Base-by-base conservation (phyloP, 2,113 vertebrate species). In the Corythaixoides concolor region DNA sequence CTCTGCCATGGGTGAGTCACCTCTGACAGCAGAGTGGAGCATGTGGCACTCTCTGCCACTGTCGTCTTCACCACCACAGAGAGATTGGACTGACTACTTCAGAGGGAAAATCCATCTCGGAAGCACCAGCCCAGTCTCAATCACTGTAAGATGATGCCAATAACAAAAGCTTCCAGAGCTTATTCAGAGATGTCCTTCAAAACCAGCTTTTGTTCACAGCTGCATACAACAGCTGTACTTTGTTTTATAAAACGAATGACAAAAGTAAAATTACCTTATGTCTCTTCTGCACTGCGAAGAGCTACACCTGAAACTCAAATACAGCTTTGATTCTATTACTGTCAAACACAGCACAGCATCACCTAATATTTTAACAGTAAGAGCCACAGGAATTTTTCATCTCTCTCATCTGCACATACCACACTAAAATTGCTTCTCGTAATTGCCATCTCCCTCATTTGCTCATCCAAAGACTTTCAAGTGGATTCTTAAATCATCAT, bases 381-480 rank as follows among this genome's bases (percentile, higher is more conserved):
- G 39, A 85, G 35, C 53, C 58, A 73, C 0, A 68, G 43, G 72
- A 90, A 85, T 39, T 88, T 74, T 85, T 82, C n/a, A 43, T 63
- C 73, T 79, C 81, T 59, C 59, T 59, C 55, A 77, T 16, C 33
- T 55, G 16, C 49, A 49, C 43, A 41, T 41, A 58, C 28, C 6
- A 63, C 37, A 17, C 60, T 73, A 60, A 85, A 75, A 88, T 50
- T 70, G 53, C 58, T 73, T 81, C 47, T 80, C 5, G 0, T 81
- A 94, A 92, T 60, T 89, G 58, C 73, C 47, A 2, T 82, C 69
- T 94, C 90, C 30, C 56, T 85, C 80, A 83, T 83, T 84, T 79
- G 68, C 60, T 89, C 88, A 92, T 66, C 72, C 81, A 88, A 88
- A 96, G 88, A 70, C 89, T 92, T 94, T 58, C 56, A 84, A 93